phyloP scores from a whole-genome alignment of 1,140 invertebrate genomes.

The Brachionus manjavacas region DNA sequence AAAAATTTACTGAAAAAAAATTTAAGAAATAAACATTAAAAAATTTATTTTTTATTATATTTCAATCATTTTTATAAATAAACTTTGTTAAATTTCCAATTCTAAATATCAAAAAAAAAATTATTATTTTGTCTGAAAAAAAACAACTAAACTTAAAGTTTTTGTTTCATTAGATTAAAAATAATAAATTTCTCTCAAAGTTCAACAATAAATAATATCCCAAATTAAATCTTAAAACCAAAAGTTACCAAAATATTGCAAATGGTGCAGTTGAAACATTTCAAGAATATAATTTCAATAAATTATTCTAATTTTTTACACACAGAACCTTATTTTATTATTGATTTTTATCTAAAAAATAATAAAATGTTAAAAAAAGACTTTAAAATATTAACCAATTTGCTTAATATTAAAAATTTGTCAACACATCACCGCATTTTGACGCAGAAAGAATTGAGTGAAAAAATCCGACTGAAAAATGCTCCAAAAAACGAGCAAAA shows the following conservation, averaged over 20 bases:
- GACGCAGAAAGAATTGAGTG: constrained; percentile 4
- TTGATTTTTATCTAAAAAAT: background rate
- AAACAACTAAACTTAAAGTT: no score
- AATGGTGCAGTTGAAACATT: background rate
- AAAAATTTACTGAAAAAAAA: no score
- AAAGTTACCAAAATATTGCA: background rate
- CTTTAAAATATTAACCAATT: background rate
- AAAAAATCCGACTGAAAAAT: constrained; percentile 10
- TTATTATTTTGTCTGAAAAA: no score
- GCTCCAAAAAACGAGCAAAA: background rate
- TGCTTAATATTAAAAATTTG: background rate
- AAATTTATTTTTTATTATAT: no score
- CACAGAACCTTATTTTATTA: background rate
- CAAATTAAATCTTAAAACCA: background rate
- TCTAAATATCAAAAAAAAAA: no score
- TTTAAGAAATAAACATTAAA: no score
- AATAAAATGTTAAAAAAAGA: background rate
- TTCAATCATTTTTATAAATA: no score
- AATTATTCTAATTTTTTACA: constrained; percentile 15
- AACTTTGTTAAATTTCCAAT: no score
- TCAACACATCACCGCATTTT: constrained; percentile 9
- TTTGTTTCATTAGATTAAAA: no score
- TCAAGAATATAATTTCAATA: constrained; percentile 4
- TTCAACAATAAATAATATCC: no score
- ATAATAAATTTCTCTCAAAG: no score